Evolutionary conservation across 2,113 vertebrate genomes (phyloP), one percentile per base, ranked within the genome.

Genomic region (Origma solitaria): DNA sequence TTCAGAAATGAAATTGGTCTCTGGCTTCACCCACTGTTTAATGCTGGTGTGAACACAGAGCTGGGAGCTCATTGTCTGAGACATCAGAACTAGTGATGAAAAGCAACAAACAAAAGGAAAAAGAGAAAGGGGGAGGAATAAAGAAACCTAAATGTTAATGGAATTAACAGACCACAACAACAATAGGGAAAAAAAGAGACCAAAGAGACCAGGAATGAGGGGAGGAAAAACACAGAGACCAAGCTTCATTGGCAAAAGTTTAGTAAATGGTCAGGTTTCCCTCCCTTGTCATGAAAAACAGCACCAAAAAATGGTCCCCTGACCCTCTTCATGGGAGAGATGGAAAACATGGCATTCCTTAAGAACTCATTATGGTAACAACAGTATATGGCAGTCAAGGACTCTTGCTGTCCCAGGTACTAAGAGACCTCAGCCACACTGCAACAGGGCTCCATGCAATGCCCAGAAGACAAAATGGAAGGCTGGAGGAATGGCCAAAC

Each of bases 41-140:
- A 95, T 92, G 69, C n/a, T 90, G 70, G 72, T 94, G 86, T 45
- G 90, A 96, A 95, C 80, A 90, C 49, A 94, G 31, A 94, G 84
- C 56, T 82, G 60, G 68, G 50, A 96, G 71, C 82, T 92, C 71
- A 91, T 13, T 90, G 71, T 94, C 75, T 73, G 58, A 95, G 58
- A 81, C 72, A 91, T 33, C 65, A 92, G 37, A 86, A 70, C 64
- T n/a, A 75, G 76, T 21, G 18, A 80, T 38, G 60, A 95, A 93
- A 96, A 70, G 88, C 62, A 81, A 88, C 45, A 70, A 82, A 92
- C 66, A 65, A 84, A 92, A 91, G 17, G 40, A 51, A 66, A 21
- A 90, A 92, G 38, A 81, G 27, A 44, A 61, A 68, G 45, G 15
- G 33, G 27, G 10, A 30, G 6, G 37, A 27, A 86, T 37, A 90